Conservation (phyloP, 2,797 vertebrate species). For the Darevskia mixta region DNA sequence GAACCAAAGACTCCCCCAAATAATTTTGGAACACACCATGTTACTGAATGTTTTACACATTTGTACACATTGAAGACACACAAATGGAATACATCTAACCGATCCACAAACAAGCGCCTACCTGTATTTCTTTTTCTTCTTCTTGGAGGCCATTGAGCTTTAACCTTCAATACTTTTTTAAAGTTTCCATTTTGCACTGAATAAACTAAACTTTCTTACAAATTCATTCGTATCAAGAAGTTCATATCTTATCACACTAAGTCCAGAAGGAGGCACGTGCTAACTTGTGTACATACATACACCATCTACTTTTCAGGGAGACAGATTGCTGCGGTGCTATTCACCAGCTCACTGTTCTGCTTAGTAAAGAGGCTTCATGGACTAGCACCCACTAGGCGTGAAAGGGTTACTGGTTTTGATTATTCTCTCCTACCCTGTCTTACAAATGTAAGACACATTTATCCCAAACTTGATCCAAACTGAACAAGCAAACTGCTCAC, state of each 20-base stretch:
- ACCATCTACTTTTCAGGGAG: background rate
- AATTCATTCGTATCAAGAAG: background rate
- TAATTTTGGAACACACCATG: slow-evolving; percentile 55
- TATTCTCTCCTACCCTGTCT: background rate
- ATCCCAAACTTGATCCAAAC: background rate
- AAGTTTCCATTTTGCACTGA: slow-evolving; percentile 4
- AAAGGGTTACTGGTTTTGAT: background rate
- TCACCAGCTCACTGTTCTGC: background rate
- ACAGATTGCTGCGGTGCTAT: background rate
- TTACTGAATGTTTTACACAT: slow-evolving; percentile 65
- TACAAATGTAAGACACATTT: background rate
- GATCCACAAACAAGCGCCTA: slow-evolving; percentile 3
- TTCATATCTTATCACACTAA: background rate
- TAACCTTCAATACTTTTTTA: background rate
- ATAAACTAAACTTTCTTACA: background rate
- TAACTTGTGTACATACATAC: background rate
- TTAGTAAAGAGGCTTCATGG: background rate
- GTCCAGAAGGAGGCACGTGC: background rate
- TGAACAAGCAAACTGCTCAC: background rate
- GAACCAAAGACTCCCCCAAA: slow-evolving; percentile 43
- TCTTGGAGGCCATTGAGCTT: background rate
- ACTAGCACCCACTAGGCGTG: background rate
- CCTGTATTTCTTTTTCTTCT: background rate
- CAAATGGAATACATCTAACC: background rate
- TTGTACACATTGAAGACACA: slow-evolving; percentile 58